phyloP scores from a whole-genome alignment of 2,797 vertebrate genomes.

The Liparis tanakae region DNA sequence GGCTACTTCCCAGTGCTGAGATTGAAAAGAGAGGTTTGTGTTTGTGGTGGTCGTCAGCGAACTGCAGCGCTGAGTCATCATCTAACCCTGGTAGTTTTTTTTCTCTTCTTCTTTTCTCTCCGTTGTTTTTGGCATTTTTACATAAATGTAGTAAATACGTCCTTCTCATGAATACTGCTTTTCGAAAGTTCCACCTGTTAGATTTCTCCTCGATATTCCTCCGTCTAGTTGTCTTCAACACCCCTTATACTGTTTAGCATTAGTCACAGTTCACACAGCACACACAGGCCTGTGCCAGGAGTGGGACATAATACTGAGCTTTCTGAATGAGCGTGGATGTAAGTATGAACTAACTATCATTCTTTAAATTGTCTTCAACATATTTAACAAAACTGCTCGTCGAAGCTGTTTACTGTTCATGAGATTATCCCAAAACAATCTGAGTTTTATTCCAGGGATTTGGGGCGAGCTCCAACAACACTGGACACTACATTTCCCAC shows the following conservation, averaged over 20 bases:
- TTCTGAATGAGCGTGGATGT: constrained; percentile 3
- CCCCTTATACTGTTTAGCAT: neutral
- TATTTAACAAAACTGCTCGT: neutral
- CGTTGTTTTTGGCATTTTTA: constrained; percentile 63
- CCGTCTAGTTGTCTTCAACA: neutral
- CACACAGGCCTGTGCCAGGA: neutral
- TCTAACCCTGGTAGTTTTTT: neutral
- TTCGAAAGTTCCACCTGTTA: neutral
- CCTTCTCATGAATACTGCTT: constrained; percentile 33
- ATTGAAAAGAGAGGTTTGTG: constrained; percentile 28
- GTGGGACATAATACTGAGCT: constrained; percentile 12
- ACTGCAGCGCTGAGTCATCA: constrained; percentile 26
- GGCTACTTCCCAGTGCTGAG: constrained; percentile 52
- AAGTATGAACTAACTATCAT: neutral
- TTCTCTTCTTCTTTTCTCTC: too few relatives aligned
- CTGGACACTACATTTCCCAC: constrained; percentile 22
- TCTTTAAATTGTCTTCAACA: neutral
- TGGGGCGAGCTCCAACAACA: constrained; percentile 1
- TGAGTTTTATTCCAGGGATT: neutral
- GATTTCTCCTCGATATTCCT: constrained; percentile 6
- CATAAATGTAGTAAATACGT: constrained; percentile 45
- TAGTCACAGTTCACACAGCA: constrained; percentile 36
- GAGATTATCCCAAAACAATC: neutral
- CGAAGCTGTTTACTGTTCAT: constrained; percentile 17
- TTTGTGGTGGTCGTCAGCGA: constrained; percentile 43